Conservation (phyloP, 2,797 vertebrate genomes). For the Sternarchorhynchus goeldii region DNA sequence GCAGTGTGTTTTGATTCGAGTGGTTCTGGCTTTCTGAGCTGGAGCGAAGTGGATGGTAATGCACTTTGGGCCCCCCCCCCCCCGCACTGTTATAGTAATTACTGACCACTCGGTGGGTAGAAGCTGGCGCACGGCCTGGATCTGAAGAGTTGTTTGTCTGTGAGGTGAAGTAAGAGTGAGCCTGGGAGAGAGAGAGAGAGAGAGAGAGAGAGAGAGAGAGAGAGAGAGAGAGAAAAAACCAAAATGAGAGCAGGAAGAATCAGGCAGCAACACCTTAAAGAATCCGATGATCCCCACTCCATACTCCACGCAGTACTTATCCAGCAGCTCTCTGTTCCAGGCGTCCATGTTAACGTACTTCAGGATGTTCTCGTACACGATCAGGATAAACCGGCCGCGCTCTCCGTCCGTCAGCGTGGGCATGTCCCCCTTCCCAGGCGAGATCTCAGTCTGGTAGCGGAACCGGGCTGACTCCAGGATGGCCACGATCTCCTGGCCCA, state of each 20-base stretch:
- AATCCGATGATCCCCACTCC: conserved; percentile 85
- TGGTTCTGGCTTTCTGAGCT: not conserved
- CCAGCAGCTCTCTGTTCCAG: conserved; percentile 86
- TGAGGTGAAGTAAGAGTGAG: conserved; percentile 18
- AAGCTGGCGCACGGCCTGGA: conserved; percentile 21
- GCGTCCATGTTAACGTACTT: conserved; percentile 86
- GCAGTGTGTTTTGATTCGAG: conserved; percentile 1
- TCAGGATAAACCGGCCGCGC: conserved; percentile 80
- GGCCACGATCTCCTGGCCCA: conserved; percentile 86
- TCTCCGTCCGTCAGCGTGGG: conserved; percentile 83
- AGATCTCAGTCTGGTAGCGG: conserved; percentile 83
- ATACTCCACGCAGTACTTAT: conserved; percentile 86
- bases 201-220: conserved; percentile 22
- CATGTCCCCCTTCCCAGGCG: conserved; percentile 86
- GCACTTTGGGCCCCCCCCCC: conserved; percentile 8
- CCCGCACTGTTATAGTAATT: conserved; percentile 19
- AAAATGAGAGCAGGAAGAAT: conserved; percentile 46
- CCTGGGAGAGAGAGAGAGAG: conserved; percentile 5
- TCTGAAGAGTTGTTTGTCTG: conserved; percentile 44
- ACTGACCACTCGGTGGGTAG: conserved; percentile 16
- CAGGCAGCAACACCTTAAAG: conserved; percentile 76
- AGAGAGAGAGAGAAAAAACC: conserved; percentile 51
- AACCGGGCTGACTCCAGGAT: conserved; percentile 85
- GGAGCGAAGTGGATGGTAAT: conserved; percentile 7
- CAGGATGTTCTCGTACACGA: conserved; percentile 86